Base-by-base conservation (phyloP, 2,888 invertebrate species). In the Aleiodes leptofemur region DNA sequence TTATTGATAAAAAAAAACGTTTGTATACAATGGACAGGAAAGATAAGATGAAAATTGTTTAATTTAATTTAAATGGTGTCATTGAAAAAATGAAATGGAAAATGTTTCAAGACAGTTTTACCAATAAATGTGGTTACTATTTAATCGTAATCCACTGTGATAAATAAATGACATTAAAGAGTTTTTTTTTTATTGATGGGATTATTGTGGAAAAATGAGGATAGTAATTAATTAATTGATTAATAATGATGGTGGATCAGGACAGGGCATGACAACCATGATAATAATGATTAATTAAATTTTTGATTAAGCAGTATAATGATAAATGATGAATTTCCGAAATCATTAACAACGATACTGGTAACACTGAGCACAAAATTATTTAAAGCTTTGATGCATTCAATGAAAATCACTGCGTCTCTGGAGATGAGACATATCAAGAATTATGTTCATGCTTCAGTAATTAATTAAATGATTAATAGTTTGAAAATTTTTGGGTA, bases 11-110 rank as follows among this genome's bases (percentile, higher is more conserved):
- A 29, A 75, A 86, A 80, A 43, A 75, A 86, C 80, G 82, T 85
- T 87, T 86, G 86, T 86, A 85, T 85, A 86, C 83, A 79, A 74
- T 73, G 51, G 16, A 77, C 48, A 72, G 50, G 29, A 78, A 68
- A 68, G 69, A 74, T 56, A 48, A 76, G 59, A 64, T 16, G 74
- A 77, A 57, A 69, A 72, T 76, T 61, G 61, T 69, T 70, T 29
- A 4, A 59, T 51, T 57, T 31, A 31, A 23, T 57, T 57, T 4
- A 16, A 75, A 14, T 23, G 9, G 31, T 57, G 57, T 31, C 31
- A 59, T 34, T 13, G 4, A 76, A 64, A 57, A 77, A 64, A 66
- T 75, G 66, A 71, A 76, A 72, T 68, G 66, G 57, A 16, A 34
- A 43, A 48, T n/a, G 14, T 43, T 43, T 7, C 8, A 43, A 43